Evolutionary conservation across 2,888 invertebrate genomes (phyloP).

Genomic region (Tholera decimalis): DNA sequence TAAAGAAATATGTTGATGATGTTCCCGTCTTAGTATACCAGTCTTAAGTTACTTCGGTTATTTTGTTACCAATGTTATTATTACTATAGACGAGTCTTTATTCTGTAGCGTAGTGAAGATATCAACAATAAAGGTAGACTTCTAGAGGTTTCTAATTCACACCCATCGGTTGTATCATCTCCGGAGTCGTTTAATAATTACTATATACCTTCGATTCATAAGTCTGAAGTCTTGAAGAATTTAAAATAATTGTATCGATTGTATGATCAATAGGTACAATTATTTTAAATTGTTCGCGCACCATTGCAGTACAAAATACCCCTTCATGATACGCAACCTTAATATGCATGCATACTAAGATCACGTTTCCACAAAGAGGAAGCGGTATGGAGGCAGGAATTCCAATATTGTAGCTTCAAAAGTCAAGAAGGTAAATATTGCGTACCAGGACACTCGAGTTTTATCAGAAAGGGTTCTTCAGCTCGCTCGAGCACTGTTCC

Average conservation of each 20-base stretch:
- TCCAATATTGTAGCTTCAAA: slow-evolving; percentile 55
- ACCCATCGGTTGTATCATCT: too few relatives aligned
- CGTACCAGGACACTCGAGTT: slow-evolving; percentile 40
- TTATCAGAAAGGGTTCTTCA: slow-evolving; percentile 59
- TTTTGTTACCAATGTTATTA: background rate
- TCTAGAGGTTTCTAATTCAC: too few relatives aligned
- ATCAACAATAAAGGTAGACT: too few relatives aligned
- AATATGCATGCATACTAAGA: slow-evolving; percentile 15
- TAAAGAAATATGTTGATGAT: background rate
- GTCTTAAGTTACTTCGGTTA: background rate
- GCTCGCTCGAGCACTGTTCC: slow-evolving; percentile 33
- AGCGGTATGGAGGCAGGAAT: slow-evolving; percentile 44
- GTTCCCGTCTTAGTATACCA: too few relatives aligned
- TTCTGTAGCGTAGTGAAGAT: background rate
- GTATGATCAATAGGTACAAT: too few relatives aligned
- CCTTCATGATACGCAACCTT: slow-evolving; percentile 8
- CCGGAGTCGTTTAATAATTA: too few relatives aligned
- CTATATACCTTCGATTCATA: too few relatives aligned
- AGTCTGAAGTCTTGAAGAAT: too few relatives aligned
- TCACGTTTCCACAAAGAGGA: slow-evolving; percentile 40
- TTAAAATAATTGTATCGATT: too few relatives aligned
- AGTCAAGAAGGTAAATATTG: slow-evolving; percentile 63
- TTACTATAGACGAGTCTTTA: background rate
- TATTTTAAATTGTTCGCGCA: too few relatives aligned
- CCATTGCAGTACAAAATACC: too few relatives aligned